phyloP scores from a whole-genome alignment of 2,797 vertebrate genomes.

The Hybognathus amarus region DNA sequence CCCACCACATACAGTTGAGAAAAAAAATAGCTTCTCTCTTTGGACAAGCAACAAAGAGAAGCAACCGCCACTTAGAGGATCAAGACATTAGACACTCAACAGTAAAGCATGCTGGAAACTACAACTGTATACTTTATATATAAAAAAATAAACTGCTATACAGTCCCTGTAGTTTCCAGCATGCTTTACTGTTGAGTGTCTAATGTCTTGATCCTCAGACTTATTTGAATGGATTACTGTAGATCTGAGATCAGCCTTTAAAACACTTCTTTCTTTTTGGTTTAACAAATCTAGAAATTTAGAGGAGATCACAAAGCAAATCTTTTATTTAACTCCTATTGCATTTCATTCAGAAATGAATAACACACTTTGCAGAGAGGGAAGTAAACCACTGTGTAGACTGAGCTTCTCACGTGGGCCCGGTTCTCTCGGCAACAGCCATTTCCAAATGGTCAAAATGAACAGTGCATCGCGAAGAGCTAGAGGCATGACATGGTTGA shows the following conservation, averaged over 20 bases:
- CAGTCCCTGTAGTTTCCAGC: too few relatives aligned
- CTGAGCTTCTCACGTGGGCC: conserved; percentile 11
- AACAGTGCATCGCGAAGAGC: conserved; percentile 49
- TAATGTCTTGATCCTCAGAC: conserved; percentile 74
- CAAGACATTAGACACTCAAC: too few relatives aligned
- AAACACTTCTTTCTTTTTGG: not conserved
- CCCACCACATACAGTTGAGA: too few relatives aligned
- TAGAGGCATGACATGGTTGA: conserved; percentile 39
- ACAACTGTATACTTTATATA: too few relatives aligned
- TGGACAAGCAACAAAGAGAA: too few relatives aligned
- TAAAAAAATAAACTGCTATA: too few relatives aligned
- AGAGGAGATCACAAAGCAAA: conserved; percentile 15
- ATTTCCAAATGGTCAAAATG: conserved; percentile 43
- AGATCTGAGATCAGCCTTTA: conserved; percentile 70
- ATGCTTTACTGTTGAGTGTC: not conserved
- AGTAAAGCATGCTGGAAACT: too few relatives aligned
- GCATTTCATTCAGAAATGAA: conserved; percentile 36
- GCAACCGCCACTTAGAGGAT: too few relatives aligned
- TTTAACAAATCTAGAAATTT: conserved; percentile 14
- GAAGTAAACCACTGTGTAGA: conserved; percentile 1
- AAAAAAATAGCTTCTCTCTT: too few relatives aligned
- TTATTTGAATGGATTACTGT: conserved; percentile 78
- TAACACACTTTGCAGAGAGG: conserved; percentile 16
- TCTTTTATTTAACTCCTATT: conserved; percentile 33
- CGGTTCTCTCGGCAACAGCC: conserved; percentile 51